Conservation (phyloP, 2,113 vertebrate genomes). For the Oxyura jamaicensis region DNA sequence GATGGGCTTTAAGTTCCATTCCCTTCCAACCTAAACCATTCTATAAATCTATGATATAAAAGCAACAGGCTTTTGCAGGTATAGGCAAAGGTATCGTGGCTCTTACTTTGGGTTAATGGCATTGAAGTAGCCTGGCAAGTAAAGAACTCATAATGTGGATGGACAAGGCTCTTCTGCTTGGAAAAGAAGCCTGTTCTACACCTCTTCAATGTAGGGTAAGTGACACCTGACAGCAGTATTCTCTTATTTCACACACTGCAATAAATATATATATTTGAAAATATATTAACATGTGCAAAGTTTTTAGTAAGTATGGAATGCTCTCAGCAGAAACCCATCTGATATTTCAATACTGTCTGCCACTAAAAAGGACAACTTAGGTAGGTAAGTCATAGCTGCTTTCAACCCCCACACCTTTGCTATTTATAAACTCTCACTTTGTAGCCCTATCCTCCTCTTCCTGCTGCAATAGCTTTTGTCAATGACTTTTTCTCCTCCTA, state of each 20-base stretch:
- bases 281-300: background rate
- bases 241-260: fast-evolving
- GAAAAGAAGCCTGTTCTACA: background rate
- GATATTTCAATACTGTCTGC: background rate
- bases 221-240: background rate
- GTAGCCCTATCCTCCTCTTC: background rate
- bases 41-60: too few relatives aligned
- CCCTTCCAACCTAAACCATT: too few relatives aligned
- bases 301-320: background rate
- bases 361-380: background rate
- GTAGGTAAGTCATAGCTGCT: background rate
- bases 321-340: background rate
- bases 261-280: background rate
- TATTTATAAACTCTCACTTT: background rate
- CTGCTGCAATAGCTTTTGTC: background rate
- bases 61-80: background rate
- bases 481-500: background rate
- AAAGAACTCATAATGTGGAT: background rate
- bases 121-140: background rate
- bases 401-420: background rate
- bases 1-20: too few relatives aligned
- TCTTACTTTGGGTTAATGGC: background rate
- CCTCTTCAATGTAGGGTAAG: background rate
- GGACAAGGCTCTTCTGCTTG: background rate
- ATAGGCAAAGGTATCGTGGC: background rate